Base-by-base conservation (phyloP, 2,888 invertebrate genomes). In the Spisula subtruncata region DNA sequence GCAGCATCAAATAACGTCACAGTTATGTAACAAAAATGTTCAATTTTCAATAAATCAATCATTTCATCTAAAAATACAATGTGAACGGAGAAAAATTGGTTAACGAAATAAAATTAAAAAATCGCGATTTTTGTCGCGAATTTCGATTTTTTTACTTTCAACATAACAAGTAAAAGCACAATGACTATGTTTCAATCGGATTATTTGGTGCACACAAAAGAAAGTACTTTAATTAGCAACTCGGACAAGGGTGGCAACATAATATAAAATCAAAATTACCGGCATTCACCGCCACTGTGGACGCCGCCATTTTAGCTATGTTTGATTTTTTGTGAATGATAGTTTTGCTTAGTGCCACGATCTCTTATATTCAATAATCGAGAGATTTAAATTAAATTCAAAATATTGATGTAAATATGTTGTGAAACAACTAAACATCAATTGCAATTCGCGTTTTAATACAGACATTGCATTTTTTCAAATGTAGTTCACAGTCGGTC, bases 271-370 rank as follows among this genome's bases (percentile, higher is more conserved):
- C n/a, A 66, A 54, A 89, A 48, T 85, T 92, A 95, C 95, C 94
- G 85, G 94, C 93, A 94, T 95, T 94, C 92, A 95, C 95, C 94
- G 94, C 95, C 94, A 94, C 93, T 93, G 92, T 87, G 87, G 89
- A 79, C 87, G 92, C 81, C 85, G 91, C 93, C 94, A 94, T 94
- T 81, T 81, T 86, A 46, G 46, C 0, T 56, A 35, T 86, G 81
- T 41, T 80, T 56, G 79, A 84, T 85, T 85, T 54, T 71, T 32
- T 71, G 20, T 60, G 60, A 12, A 51, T 51, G 16, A 8, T 20
- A 18, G n/a, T n/a, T n/a, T n/a, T n/a, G n/a, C n/a, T n/a, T n/a
- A 54, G 54, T 51, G 51, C 51, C 51, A 16, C n/a, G 16, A 51
- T 12, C 12, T 14, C 4, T 1, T 12, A 12, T 12, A 16, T 51